Evolutionary conservation across 2,113 vertebrate genomes (phyloP).

Genomic region (Natator depressus): DNA sequence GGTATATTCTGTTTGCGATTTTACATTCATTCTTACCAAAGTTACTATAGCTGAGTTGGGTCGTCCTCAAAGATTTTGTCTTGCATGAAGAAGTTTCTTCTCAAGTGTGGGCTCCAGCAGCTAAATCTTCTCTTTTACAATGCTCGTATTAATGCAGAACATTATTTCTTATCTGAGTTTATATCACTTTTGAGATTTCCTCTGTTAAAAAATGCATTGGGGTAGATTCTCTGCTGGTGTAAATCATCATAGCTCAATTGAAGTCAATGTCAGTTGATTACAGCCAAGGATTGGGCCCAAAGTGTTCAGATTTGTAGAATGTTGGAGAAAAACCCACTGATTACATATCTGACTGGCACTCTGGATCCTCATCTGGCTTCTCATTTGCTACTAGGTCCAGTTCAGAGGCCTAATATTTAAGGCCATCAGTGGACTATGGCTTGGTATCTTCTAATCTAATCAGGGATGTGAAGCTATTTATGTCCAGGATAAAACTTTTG

Average conservation of each 20-base stretch:
- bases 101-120: background rate
- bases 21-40: background rate
- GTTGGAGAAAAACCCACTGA: background rate
- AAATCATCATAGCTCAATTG: background rate
- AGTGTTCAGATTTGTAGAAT: background rate
- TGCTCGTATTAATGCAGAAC: background rate
- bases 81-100: background rate
- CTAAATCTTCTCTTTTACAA: background rate
- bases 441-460: background rate
- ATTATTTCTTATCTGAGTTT: background rate
- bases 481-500: background rate
- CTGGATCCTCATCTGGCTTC: background rate
- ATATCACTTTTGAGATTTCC: background rate
- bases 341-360: background rate
- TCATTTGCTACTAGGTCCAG: background rate
- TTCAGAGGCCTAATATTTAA: background rate
- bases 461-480: background rate
- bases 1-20: background rate
- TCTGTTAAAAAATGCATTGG: background rate
- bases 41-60: background rate
- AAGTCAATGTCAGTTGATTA: background rate
- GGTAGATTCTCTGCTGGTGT: background rate
- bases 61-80: background rate
- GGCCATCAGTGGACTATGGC: background rate
- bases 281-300: background rate